Evolutionary conservation across 2,888 invertebrate species (phyloP).

Genomic region (Tribolium freemani): DNA sequence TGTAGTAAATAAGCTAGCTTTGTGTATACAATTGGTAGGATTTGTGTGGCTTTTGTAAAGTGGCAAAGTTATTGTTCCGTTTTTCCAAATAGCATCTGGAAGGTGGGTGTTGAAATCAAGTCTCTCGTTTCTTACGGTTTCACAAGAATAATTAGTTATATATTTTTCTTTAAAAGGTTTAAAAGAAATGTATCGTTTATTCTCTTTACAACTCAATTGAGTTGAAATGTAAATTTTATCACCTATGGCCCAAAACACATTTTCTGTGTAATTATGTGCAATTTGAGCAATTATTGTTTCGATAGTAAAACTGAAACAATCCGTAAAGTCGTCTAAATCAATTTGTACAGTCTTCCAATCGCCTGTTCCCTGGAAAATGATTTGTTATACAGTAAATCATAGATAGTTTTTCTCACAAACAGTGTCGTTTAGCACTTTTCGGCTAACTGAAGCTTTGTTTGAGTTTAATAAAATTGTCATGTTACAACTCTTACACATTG

Average conservation of each 20-base stretch:
- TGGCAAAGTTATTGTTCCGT: neutral
- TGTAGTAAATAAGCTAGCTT: no score
- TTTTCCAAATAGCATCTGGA: neutral
- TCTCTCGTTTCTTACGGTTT: neutral
- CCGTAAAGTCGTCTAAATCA: neutral
- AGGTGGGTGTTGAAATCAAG: neutral
- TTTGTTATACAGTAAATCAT: neutral
- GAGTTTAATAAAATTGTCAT: neutral
- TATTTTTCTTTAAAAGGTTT: neutral
- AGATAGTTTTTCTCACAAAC: neutral
- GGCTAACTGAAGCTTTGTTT: neutral
- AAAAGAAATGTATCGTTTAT: neutral
- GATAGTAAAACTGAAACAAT: neutral
- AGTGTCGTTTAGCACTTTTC: neutral
- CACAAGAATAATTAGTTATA: neutral
- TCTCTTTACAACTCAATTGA: neutral
- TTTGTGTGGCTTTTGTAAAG: neutral
- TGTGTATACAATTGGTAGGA: no score
- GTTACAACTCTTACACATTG: neutral
- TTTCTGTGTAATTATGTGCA: neutral
- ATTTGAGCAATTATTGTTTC: neutral
- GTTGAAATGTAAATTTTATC: neutral
- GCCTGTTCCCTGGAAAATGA: neutral
- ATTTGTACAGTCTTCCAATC: neutral
- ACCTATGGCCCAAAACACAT: neutral